Evolutionary conservation across 2,888 invertebrate genomes (phyloP).

Genomic region (Carcina quercana): DNA sequence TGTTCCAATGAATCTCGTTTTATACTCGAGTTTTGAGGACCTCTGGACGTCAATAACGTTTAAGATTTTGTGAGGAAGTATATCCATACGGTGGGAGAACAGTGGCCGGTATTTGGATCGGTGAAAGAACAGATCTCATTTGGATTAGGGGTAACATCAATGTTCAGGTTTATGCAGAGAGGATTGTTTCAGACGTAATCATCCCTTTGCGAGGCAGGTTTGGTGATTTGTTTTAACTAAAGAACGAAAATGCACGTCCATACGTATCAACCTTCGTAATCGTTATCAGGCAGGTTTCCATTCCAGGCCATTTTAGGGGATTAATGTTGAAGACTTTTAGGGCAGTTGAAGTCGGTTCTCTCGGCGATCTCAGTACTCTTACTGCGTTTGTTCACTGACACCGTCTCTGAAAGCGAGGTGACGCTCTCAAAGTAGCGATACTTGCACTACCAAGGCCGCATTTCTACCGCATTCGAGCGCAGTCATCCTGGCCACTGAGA

Average conservation of each 20-base stretch:
- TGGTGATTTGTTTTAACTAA: not conserved
- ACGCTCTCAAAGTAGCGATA: no score
- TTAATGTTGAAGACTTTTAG: no score
- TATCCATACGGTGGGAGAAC: not conserved
- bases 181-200: constrained; percentile 5
- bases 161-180: constrained; percentile 5
- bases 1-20: not conserved
- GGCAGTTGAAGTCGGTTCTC: no score
- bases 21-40: not conserved
- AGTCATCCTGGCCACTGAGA: no score
- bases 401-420: no score
- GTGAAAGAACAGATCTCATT: constrained; percentile 1
- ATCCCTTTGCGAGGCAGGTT: constrained; percentile 1
- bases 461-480: no score
- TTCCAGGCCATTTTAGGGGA: no score
- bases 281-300: no score
- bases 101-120: not conserved
- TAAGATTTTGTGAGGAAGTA: not conserved
- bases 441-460: no score
- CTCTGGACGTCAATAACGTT: constrained; percentile 1
- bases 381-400: no score
- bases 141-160: constrained; percentile 5
- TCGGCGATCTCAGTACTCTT: no score
- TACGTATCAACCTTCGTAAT: no score
- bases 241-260: not conserved